Evolutionary conservation across 2,113 vertebrate species (phyloP), one percentile per base, ranked within the genome.

Genomic region (Pseudorectes ferrugineus): DNA sequence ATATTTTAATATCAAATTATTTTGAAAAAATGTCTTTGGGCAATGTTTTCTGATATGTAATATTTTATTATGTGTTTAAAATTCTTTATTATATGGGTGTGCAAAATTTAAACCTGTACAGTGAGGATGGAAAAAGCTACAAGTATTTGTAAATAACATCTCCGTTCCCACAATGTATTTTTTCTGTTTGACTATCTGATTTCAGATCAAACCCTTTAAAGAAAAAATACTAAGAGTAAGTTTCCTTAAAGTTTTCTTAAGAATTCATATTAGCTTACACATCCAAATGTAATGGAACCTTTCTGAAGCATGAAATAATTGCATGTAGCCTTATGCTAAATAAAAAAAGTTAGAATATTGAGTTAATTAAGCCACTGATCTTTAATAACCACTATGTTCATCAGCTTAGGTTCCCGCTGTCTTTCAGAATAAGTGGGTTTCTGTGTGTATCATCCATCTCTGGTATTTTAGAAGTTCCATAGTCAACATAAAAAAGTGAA

Each of bases 301-400:
- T 85, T 79, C 65, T 85, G 66, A 90, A 91, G 38, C 55, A 81
- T 92, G 43, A 93, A 91, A 76, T 77, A 94, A 89, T 12, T 16
- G 24, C 3, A 4, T 76, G 29, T 77, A 88, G 36, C 57, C 26
- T 87, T 82, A 94, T 94, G 71, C 91, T 78, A 97, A 92, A 87
- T 91, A 92, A 92, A 95, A 97, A 93, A 51, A 13, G 45, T 83
- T 88, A 80, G 71, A 72, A 18, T 54, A 92, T 51, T 80, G 83
- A 76, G 61, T 67, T 81, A 86, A 93, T 92, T 97, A 94, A 94
- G 52, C 24, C 25, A 51, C 82, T 88, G 73, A 75, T 86, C 40
- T 88, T 73, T 85, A 88, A n/a, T 17, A 84, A 58, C 1, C 2
- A n/a, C 49, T 76, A 23, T 52, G 78, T 88, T 88, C 48, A 79